Base-by-base conservation (phyloP, 2,888 invertebrate genomes). In the Clivina fossor region DNA sequence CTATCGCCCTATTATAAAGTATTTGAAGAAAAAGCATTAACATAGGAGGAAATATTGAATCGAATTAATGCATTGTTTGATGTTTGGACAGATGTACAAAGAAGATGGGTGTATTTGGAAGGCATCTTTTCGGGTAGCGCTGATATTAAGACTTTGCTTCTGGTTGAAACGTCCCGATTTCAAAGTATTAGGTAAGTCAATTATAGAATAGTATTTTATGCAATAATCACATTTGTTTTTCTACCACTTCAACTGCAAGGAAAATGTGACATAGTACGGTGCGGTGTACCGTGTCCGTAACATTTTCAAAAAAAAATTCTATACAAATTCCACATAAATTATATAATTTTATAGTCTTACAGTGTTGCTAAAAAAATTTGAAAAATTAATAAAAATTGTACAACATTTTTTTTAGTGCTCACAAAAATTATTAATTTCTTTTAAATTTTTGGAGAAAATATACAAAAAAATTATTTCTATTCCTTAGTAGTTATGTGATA, bases 71-170 rank as follows among this genome's bases (percentile, higher is more conserved):
- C 94, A 0, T 76, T 99, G 28, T 99, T 99, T 72, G 99, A 99
- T 74, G 97, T 99, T 1, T 99, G 99, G 99, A 99, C 99, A 70
- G 99, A 99, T 74, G 99, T 99, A 0, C 99, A 99, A 74, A 83
- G 99, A 50, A 86, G 97, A 60, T 99, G 99, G 99, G 98, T 99
- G 1, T 99, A 99, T 73, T 78, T 99, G 55, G 99, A 99, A 73
- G 99, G 99, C 2, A 97, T 99, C 58, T 99, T 99, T 77, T 93
- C 94, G 16, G 97, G 98, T n/a, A 96, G 95, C 64, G 97, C 97
- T 15, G 99, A 99, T 69, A 99, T 99, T 66, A 97, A 99, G 71
- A 90, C 91, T 0, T 76, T 99, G 22, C 76, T 99, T 62, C 99
- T 99, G 0, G 93, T 97, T 2, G 99, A 99, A 76, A 98, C 98